A percentile compares a stretch with the other conserved stretches of the same genome.
phyloP scores from a whole-genome alignment of 2,888 invertebrate species.

The Malacosoma neustria region DNA sequence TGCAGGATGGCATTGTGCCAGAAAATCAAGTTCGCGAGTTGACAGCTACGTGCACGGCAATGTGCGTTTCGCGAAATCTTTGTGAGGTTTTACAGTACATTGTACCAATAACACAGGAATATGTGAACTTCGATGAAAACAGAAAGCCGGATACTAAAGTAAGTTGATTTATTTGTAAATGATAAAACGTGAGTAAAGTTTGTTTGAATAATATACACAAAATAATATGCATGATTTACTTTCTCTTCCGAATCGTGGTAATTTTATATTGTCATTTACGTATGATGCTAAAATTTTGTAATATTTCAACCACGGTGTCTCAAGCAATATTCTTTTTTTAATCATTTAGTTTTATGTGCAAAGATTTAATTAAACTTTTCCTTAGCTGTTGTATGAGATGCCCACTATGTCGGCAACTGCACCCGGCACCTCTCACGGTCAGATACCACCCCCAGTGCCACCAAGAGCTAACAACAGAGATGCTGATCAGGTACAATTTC shows the following conservation, averaged over 20 bases:
- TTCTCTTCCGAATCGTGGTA: too few species aligned
- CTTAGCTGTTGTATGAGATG: too few species aligned
- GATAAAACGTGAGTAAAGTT: too few species aligned
- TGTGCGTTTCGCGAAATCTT: slow-evolving; percentile 77
- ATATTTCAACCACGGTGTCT: too few species aligned
- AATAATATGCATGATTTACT: too few species aligned
- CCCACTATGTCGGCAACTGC: slow-evolving; percentile 53
- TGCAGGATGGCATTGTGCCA: slow-evolving; percentile 48
- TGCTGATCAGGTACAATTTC: slow-evolving; percentile 37
- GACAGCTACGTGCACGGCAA: slow-evolving; percentile 85
- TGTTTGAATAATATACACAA: too few species aligned
- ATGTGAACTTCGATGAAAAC: slow-evolving; percentile 25
- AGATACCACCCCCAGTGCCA: slow-evolving; percentile 58
- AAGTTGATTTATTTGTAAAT: too few species aligned
- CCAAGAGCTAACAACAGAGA: slow-evolving; percentile 44
- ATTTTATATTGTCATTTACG: too few species aligned
- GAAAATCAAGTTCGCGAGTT: slow-evolving; percentile 40
- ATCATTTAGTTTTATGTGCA: too few species aligned
- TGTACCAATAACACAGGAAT: slow-evolving; percentile 49
- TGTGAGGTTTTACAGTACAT: slow-evolving; percentile 57
- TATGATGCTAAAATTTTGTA: too few species aligned
- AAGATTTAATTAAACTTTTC: too few species aligned
- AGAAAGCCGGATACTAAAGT: slow-evolving; percentile 43
- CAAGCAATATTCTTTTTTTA: too few species aligned
- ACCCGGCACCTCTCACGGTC: slow-evolving; percentile 43